Evolutionary conservation across 64 coral and sea anemone genomes (phyloP).

Genomic region (Montipora foliosa): DNA sequence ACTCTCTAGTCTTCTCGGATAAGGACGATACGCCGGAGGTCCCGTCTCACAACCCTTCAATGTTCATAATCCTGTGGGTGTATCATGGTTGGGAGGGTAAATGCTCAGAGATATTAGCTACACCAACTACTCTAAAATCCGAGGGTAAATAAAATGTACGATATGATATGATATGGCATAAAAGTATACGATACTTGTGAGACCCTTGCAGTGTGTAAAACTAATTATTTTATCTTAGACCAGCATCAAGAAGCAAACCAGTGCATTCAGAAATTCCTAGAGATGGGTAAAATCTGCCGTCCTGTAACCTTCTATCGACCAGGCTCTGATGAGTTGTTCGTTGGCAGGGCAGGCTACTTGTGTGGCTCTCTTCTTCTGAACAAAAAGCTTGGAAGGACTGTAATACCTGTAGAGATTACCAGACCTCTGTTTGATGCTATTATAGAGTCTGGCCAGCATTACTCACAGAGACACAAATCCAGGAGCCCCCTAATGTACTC

Average conservation of each 20-base stretch:
- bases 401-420: constrained; percentile 73
- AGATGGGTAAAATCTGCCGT: constrained; percentile 80
- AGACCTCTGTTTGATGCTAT: constrained; percentile 85
- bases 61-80: too few species aligned
- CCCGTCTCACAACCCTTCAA: too few species aligned
- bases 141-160: too few species aligned
- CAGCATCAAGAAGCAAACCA: constrained; percentile 65
- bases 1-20: too few species aligned
- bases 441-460: constrained; percentile 73
- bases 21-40: too few species aligned
- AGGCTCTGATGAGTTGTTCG: constrained; percentile 90
- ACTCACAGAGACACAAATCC: constrained; percentile 52
- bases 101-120: too few species aligned
- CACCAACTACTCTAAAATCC: too few species aligned
- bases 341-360: constrained; percentile 93
- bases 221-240: constrained; percentile 30
- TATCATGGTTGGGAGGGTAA: too few species aligned
- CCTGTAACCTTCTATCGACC: constrained; percentile 68
- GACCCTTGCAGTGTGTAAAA: background rate
- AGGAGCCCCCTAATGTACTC: constrained; percentile 86
- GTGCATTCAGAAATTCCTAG: constrained; percentile 73
- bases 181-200: too few species aligned
- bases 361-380: constrained; percentile 79
- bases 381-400: constrained; percentile 63
- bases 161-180: too few species aligned